A percentile compares a stretch with the other conserved stretches of the same genome.
Evolutionary conservation across 2,113 vertebrate species (phyloP).

Genomic region (cattle (Bos taurus)): DNA sequence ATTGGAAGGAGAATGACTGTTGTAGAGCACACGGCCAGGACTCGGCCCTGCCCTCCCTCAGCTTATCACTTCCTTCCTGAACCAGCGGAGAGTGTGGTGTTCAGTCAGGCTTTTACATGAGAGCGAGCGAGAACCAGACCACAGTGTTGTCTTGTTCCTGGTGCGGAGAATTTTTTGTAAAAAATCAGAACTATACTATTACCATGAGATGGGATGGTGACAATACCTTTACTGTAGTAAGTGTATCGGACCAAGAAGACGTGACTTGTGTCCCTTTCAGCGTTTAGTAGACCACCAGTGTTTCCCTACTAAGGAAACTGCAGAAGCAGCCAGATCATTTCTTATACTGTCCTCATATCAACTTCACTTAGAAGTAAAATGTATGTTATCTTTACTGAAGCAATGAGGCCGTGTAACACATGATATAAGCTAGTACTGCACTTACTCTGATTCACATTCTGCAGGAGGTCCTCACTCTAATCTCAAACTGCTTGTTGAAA

Average conservation of each 20-base stretch:
- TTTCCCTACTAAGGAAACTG: background rate
- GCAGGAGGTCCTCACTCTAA: background rate
- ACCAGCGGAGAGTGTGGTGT: background rate
- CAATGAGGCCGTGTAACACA: background rate
- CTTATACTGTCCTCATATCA: background rate
- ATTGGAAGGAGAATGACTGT: background rate
- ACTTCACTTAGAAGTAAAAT: background rate
- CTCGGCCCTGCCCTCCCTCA: fast-evolving
- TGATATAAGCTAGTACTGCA: background rate
- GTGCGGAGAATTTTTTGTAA: background rate
- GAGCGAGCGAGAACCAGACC: background rate
- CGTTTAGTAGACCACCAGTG: background rate
- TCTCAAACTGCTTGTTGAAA: background rate
- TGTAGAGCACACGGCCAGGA: background rate
- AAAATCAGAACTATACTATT: background rate
- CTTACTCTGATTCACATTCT: background rate
- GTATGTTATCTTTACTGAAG: background rate
- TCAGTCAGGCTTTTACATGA: background rate
- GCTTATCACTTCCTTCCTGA: background rate
- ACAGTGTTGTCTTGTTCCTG: background rate
- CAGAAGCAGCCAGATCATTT: background rate
- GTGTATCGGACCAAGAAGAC: background rate
- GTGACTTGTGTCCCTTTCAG: background rate
- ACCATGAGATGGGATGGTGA: background rate
- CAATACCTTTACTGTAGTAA: background rate